phyloP scores from a whole-genome alignment of 2,113 vertebrate genomes.

The Tragelaphus scriptus region DNA sequence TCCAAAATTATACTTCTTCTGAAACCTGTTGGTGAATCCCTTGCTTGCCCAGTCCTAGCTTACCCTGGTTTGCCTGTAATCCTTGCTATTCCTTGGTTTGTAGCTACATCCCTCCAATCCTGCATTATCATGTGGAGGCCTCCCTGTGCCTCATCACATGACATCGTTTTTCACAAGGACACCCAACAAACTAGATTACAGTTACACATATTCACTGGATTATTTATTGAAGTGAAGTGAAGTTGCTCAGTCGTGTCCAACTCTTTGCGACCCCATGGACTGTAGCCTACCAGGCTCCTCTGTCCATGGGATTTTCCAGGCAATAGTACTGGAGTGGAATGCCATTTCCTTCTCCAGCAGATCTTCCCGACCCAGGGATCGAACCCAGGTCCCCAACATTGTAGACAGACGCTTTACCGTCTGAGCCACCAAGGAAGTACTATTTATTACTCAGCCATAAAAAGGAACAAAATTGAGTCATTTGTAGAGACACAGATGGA shows the following conservation, averaged over 20 bases:
- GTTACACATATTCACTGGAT: background rate
- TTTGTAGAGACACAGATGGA: background rate
- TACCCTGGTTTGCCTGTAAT: background rate
- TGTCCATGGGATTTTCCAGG: too few relatives aligned
- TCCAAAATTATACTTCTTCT: background rate
- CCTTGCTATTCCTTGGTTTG: background rate
- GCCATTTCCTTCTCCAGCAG: too few relatives aligned
- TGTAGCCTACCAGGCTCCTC: too few relatives aligned
- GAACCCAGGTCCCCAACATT: too few relatives aligned
- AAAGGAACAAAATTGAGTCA: background rate
- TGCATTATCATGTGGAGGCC: background rate
- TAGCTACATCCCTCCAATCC: background rate
- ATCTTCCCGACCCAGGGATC: too few relatives aligned
- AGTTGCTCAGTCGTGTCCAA: too few relatives aligned
- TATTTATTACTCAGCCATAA: background rate
- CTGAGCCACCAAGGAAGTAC: background rate
- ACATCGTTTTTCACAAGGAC: background rate
- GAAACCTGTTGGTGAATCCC: background rate
- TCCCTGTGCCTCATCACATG: background rate
- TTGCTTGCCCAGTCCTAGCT: background rate
- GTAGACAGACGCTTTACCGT: too few relatives aligned
- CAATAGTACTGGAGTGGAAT: too few relatives aligned
- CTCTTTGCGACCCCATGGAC: too few relatives aligned
- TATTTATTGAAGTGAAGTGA: background rate
- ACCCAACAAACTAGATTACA: background rate